phyloP scores from a whole-genome alignment of 2,888 invertebrate genomes.

The Oscheius sp. region DNA sequence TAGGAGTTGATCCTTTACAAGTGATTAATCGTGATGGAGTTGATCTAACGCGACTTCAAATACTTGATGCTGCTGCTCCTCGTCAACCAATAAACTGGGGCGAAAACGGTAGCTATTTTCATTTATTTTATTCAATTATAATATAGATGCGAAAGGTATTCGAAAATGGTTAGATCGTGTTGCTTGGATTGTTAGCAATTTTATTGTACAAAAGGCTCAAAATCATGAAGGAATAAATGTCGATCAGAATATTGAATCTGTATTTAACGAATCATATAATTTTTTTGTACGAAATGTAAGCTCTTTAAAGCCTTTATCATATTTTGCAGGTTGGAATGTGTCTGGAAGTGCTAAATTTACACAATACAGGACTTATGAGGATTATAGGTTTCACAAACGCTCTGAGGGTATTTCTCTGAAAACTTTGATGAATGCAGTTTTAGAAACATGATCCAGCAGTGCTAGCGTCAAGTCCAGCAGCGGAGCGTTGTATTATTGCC shows the following conservation, averaged over 20 bases:
- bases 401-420: constrained; percentile 43
- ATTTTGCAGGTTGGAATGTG: constrained; percentile 54
- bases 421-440: neutral
- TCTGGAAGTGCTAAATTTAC: constrained; percentile 62
- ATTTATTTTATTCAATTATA: constrained; percentile 67
- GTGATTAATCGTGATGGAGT: constrained; percentile 84
- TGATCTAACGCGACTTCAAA: constrained; percentile 88
- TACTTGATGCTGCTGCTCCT: constrained; percentile 89
- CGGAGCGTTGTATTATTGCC: constrained; percentile 60
- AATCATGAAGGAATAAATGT: neutral
- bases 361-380: constrained; percentile 63
- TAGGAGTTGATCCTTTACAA: constrained; percentile 59
- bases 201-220: constrained; percentile 42
- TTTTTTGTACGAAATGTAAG: constrained; percentile 63
- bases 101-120: constrained; percentile 77
- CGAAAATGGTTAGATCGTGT: constrained; percentile 60
- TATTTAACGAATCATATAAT: constrained; percentile 59
- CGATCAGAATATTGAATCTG: constrained; percentile 34
- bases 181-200: constrained; percentile 50
- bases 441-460: constrained; percentile 59
- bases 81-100: constrained; percentile 89
- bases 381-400: constrained; percentile 61
- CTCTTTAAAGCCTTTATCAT: neutral
- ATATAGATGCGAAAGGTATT: constrained; percentile 58
- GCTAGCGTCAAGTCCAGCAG: constrained; percentile 55